These are phyloP conservation scores for Eumeta japonica DNA, from an alignment of 1,140 invertebrate genomes.

Conservation along the genomic window DNA sequence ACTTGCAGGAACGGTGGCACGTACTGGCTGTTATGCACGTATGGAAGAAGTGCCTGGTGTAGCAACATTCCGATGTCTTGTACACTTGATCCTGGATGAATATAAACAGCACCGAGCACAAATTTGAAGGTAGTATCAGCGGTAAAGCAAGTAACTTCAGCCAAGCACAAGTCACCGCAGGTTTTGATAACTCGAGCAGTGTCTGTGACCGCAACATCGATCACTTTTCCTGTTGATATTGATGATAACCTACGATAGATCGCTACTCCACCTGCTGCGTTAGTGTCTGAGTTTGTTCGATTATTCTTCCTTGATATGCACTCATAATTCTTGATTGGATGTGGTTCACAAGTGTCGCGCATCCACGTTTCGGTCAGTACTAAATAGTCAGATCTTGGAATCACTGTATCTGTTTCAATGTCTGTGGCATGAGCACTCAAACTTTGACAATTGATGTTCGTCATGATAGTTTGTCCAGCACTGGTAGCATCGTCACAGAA, in stretches of 20 bases:
- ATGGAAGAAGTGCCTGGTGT: constrained; percentile 16
- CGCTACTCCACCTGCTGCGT: too few relatives aligned
- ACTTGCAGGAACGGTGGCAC: constrained; percentile 15
- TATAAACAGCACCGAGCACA: too few relatives aligned
- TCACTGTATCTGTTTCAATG: too few relatives aligned
- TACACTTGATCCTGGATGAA: constrained; percentile 20
- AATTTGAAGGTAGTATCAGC: too few relatives aligned
- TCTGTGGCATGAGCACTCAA: constrained; percentile 13
- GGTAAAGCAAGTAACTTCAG: constrained; percentile 20
- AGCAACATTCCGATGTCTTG: too few relatives aligned
- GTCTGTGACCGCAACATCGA: constrained; percentile 15
- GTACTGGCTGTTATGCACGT: too few relatives aligned
- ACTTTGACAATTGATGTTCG: constrained; percentile 17
- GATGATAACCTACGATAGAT: constrained; percentile 20
- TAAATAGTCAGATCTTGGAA: constrained; percentile 17
- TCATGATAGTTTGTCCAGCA: constrained; percentile 16
- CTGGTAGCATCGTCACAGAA: constrained; percentile 17
- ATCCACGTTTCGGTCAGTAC: constrained; percentile 21
- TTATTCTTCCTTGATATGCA: constrained; percentile 13
- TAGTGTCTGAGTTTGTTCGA: constrained; percentile 14
- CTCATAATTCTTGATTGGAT: constrained; percentile 11
- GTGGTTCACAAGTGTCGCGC: constrained; percentile 19
- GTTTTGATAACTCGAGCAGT: constrained; percentile 15
- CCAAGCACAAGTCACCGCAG: constrained; percentile 17
- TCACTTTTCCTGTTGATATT: constrained; percentile 16